Percentiles rank a stretch among this genome's conserved stretches.
Conservation (phyloP, 2,113 vertebrate genomes). For the Coptodon rendalli region DNA sequence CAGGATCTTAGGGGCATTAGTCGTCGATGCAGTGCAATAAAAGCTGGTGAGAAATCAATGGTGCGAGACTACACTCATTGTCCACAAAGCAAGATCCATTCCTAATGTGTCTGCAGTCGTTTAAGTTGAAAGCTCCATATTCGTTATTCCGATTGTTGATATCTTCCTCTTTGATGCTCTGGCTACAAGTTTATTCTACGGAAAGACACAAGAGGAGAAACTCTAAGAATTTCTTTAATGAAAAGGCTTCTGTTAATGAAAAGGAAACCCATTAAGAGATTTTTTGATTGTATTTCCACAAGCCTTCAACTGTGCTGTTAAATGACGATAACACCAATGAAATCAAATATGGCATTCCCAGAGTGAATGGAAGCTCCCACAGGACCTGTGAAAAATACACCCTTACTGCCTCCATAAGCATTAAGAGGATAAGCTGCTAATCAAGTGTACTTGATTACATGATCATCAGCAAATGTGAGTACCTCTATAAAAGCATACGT, state of each 20-base stretch:
- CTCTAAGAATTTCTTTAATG: too few relatives aligned
- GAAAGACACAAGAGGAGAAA: neutral
- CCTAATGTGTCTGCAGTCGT: slow-evolving; percentile 63
- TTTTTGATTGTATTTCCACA: neutral
- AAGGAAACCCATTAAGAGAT: neutral
- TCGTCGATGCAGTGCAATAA: slow-evolving; percentile 65
- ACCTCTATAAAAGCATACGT: neutral
- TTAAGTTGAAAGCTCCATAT: slow-evolving; percentile 42
- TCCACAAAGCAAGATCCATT: slow-evolving; percentile 62
- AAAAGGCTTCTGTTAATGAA: neutral
- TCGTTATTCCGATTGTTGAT: slow-evolving; percentile 34
- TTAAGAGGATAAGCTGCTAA: neutral
- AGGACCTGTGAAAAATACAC: neutral
- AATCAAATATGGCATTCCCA: neutral
- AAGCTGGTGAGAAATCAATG: slow-evolving; percentile 71
- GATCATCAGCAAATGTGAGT: neutral
- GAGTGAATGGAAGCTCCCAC: neutral
- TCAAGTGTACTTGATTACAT: neutral
- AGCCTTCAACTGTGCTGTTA: neutral
- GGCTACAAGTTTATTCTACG: neutral
- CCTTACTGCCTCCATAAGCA: neutral
- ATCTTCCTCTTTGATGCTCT: slow-evolving; percentile 27
- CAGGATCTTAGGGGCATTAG: slow-evolving; percentile 66
- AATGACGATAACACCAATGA: neutral
- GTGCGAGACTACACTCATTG: slow-evolving; percentile 60